A percentile compares a stretch with the other conserved stretches of the same genome.
These are phyloP conservation scores for Apostichopus japonicus DNA, from an alignment of 35 echinoderm and acorn worm genomes.

Conservation along the genomic window DNA sequence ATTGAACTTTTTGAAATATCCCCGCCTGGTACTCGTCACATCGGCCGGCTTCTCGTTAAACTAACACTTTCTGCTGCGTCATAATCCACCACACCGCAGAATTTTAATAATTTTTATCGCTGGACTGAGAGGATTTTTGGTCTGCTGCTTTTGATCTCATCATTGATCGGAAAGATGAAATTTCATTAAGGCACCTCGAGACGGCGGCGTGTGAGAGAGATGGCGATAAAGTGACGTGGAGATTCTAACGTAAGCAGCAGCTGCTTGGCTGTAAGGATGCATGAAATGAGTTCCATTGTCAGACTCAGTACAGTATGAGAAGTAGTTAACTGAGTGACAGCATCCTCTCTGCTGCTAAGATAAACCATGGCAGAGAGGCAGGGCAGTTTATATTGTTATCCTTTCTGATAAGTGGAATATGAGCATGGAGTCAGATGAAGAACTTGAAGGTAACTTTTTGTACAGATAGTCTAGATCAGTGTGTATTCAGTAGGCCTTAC, in stretches of 20 bases:
- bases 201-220: background rate
- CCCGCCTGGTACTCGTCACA: background rate
- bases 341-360: background rate
- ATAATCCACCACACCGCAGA: background rate
- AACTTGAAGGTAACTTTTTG: background rate
- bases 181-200: background rate
- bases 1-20: background rate
- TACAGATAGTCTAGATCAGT: no score
- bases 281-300: background rate
- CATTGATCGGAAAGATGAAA: background rate
- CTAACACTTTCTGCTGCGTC: background rate
- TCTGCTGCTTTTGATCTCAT: background rate
- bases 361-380: background rate
- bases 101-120: background rate
- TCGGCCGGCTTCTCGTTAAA: background rate
- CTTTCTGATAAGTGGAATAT: background rate
- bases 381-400: background rate
- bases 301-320: background rate
- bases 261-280: background rate
- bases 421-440: background rate
- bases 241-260: conserved; percentile 1
- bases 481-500: background rate
- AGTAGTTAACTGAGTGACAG: background rate
- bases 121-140: background rate
- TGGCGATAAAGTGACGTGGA: conserved; percentile 1